These are phyloP conservation scores for Camponotus vicinus DNA, from an alignment of 1,140 invertebrate species.

Conservation along the genomic window DNA sequence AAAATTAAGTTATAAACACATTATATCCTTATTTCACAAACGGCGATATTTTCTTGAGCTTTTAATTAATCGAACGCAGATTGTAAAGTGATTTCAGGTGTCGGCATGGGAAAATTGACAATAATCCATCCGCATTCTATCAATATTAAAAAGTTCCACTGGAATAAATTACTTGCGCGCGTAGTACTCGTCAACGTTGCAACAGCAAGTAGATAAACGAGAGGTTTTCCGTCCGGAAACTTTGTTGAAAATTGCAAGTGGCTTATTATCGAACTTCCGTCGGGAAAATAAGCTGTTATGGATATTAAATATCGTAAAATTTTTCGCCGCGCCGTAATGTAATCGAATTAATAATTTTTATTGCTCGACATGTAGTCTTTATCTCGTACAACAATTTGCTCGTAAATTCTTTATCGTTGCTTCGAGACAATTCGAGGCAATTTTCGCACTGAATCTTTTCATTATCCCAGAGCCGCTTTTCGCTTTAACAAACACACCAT, in stretches of 20 bases:
- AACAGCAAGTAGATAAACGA: conserved; percentile 17
- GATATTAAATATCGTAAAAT: conserved; percentile 61
- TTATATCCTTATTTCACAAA: background rate
- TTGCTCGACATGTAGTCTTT: conserved; percentile 40
- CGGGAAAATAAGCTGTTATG: conserved; percentile 42
- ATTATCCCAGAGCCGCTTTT: conserved; percentile 24
- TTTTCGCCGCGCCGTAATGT: conserved; percentile 6
- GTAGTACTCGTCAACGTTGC: conserved; percentile 49
- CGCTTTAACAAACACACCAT: conserved; percentile 2
- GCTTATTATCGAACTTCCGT: conserved; percentile 54
- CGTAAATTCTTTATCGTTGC: conserved; percentile 42
- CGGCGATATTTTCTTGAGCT: background rate
- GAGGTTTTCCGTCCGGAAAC: conserved; percentile 44
- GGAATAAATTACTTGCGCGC: conserved; percentile 53
- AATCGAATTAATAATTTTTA: conserved; percentile 44
- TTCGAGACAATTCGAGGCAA: conserved; percentile 49
- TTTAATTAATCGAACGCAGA: too few species aligned
- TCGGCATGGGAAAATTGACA: conserved; percentile 32
- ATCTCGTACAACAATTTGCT: conserved; percentile 37
- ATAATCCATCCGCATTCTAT: conserved; percentile 45
- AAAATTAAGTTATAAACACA: background rate
- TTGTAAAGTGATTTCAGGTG: background rate
- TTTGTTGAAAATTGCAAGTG: conserved; percentile 50
- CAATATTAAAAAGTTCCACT: conserved; percentile 56
- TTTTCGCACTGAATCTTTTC: conserved; percentile 30